Evolutionary conservation across 2,113 vertebrate genomes (phyloP).

Genomic region (Indri indri): DNA sequence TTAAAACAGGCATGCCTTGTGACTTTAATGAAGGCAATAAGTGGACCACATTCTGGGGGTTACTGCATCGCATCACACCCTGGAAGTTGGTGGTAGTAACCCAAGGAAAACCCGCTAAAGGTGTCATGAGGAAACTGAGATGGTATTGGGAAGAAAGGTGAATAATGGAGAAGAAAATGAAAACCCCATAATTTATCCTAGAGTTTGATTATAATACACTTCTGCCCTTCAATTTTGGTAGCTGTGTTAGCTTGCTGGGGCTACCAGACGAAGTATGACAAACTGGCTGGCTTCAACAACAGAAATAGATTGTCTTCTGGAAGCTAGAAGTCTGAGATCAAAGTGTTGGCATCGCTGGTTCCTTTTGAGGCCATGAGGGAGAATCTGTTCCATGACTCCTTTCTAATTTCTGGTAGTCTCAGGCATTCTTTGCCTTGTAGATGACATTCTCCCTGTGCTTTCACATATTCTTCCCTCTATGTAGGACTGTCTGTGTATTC

Average conservation of each 20-base stretch:
- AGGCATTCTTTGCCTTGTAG: neutral
- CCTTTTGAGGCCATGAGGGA: neutral
- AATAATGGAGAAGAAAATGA: neutral
- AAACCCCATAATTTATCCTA: neutral
- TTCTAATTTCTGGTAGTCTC: neutral
- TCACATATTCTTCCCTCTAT: neutral
- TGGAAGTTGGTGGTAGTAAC: neutral
- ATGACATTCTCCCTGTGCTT: neutral
- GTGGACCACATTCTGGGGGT: neutral
- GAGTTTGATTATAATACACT: neutral
- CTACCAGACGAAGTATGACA: neutral
- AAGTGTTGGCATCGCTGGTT: neutral
- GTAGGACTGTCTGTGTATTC: neutral
- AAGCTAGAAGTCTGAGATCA: neutral
- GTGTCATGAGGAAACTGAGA: neutral
- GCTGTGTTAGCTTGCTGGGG: neutral
- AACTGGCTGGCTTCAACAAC: neutral
- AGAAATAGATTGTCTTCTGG: neutral
- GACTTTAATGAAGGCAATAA: neutral
- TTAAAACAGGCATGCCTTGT: neutral
- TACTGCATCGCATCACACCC: neutral
- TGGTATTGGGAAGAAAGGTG: neutral
- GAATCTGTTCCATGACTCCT: neutral
- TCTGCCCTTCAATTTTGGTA: neutral
- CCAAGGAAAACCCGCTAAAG: neutral